These are phyloP conservation scores for Parauchenoglanis punctatus DNA, from an alignment of 2,797 vertebrate species.

Conservation along the genomic window DNA sequence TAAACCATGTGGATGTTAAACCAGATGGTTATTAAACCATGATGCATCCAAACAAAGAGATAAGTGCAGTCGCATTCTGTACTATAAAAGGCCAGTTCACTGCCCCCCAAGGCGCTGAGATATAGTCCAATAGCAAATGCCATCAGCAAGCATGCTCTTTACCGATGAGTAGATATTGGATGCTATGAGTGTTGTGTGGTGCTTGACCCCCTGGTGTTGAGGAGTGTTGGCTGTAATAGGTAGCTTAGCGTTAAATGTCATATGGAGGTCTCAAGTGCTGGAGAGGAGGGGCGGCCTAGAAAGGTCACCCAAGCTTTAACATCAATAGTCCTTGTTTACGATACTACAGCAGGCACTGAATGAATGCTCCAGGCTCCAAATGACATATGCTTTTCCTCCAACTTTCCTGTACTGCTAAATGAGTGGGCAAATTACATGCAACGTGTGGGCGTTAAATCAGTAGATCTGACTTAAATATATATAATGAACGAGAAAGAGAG, in stretches of 20 bases:
- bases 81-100: conserved; percentile 28
- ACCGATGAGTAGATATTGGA: conserved; percentile 72
- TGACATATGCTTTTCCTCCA: conserved; percentile 45
- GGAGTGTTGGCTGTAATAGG: conserved; percentile 74
- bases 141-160: conserved; percentile 63
- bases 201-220: conserved; percentile 72
- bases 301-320: conserved; percentile 62
- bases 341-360: conserved; percentile 40
- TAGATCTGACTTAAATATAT: conserved; percentile 24
- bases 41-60: conserved; percentile 24
- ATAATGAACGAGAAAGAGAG: conserved; percentile 20
- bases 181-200: conserved; percentile 73
- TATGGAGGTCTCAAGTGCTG: conserved; percentile 67
- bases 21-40: conserved; percentile 7
- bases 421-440: conserved; percentile 37
- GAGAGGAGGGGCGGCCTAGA: conserved; percentile 56
- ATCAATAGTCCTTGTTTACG: conserved; percentile 55
- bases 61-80: conserved; percentile 23
- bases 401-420: conserved; percentile 39
- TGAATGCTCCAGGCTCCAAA: conserved; percentile 49
- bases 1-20: too few species aligned
- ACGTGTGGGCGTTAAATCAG: neutral
- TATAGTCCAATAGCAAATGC: conserved; percentile 38
- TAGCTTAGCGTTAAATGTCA: conserved; percentile 79
- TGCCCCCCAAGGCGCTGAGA: conserved; percentile 23